Evolutionary conservation across 2,113 vertebrate species (phyloP), one percentile per base, ranked within the genome.

Genomic region (Alosa alosa): DNA sequence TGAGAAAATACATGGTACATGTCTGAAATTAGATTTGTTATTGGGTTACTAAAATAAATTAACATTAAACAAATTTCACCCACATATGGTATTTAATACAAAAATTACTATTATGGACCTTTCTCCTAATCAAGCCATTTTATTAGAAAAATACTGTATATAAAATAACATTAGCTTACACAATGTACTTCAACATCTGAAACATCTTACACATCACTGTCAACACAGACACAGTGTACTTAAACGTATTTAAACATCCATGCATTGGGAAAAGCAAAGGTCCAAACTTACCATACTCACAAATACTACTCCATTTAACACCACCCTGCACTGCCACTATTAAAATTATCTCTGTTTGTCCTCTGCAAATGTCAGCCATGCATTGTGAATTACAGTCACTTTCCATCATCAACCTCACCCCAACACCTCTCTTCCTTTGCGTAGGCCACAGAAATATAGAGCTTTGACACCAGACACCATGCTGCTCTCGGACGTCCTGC

Each of bases 101-200:
- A 78, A 78, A 22, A 82, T 41, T 15, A 84, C 46, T 20, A 85
- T 78, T 31, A 31, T 49, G 25, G 7, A 84, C 20, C 25, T 52
- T 55, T 82, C n/a, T 82, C 50, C 83, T 87, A 87, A 83, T 88
- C 45, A 88, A 49, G 46, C 78, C 11, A 83, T 89, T 85, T 88
- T 91, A 89, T 89, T 86, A 88, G 31, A 88, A 86, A 91, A 89
- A 90, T 82, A 88, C 88, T 82, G 87, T 81, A 89, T 88, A 91
- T 84, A 89, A 86, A 89, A 91, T 78, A 86, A 90, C 83, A 87
- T 88, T 64, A 84, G 87, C 50, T 82, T 86, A 75, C 52, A 88
- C 83, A 86, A 64, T 50, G 81, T 82, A 86, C 82, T 81, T 86
- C 81, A 83, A 22, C 86, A 86, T 84, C 46, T 84, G 84, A 84